A percentile compares a stretch with the other conserved stretches of the same genome.
phyloP scores from a whole-genome alignment of 2,888 invertebrate species.

The Dasysyrphus albostriatus region DNA sequence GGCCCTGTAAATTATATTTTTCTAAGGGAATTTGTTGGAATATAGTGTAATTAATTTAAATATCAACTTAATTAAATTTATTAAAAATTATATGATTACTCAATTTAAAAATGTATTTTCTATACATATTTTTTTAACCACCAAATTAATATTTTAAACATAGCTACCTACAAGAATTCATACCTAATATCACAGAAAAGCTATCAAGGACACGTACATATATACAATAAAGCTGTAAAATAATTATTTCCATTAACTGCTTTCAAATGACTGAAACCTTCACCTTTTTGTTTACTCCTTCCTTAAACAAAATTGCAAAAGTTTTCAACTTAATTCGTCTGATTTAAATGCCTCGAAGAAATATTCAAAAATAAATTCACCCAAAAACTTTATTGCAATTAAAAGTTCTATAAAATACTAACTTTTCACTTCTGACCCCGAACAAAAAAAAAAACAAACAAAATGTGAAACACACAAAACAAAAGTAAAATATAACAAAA shows the following conservation, averaged over 20 bases:
- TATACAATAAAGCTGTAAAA: slow-evolving; percentile 2
- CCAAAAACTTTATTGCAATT: slow-evolving; percentile 48
- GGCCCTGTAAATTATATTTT: too few species aligned
- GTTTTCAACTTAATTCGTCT: slow-evolving; percentile 13
- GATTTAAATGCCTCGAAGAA: slow-evolving; percentile 21
- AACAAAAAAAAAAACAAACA: background rate
- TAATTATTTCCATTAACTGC: slow-evolving; percentile 4
- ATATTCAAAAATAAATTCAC: slow-evolving; percentile 23
- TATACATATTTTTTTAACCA: too few species aligned
- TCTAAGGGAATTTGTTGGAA: too few species aligned
- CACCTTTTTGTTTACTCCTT: slow-evolving; percentile 2
- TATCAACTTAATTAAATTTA: too few species aligned
- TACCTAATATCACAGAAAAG: too few species aligned
- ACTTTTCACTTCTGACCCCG: slow-evolving; percentile 34
- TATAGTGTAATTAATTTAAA: too few species aligned
- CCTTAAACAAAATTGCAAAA: background rate
- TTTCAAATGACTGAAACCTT: slow-evolving; percentile 7
- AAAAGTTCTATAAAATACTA: slow-evolving; percentile 27
- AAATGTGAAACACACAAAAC: slow-evolving; percentile 5
- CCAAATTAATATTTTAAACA: too few species aligned
- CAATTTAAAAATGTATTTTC: too few species aligned
- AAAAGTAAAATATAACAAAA: background rate
- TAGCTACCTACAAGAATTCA: too few species aligned
- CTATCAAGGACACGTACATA: background rate
- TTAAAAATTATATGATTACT: too few species aligned